These are phyloP conservation scores for Pandemis heparana DNA, from an alignment of 2,888 invertebrate genomes.

Conservation along the genomic window DNA sequence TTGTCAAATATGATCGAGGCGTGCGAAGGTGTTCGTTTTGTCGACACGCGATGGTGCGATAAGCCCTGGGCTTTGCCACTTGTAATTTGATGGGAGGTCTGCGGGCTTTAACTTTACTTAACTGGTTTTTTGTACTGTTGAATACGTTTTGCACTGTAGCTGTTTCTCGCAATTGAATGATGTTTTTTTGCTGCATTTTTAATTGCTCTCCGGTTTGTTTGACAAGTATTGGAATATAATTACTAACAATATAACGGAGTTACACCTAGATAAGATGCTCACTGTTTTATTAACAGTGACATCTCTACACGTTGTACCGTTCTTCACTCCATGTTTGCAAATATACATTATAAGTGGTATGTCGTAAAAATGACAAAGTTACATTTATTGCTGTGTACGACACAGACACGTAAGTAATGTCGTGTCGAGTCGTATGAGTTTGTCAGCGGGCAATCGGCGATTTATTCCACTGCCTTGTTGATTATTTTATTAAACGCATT, in stretches of 20 bases:
- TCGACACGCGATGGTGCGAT: slow-evolving; percentile 76
- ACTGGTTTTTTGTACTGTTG: slow-evolving; percentile 41
- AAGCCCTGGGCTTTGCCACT: slow-evolving; percentile 71
- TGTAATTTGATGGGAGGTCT: slow-evolving; percentile 76
- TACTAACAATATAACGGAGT: slow-evolving; percentile 48
- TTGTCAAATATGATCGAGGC: slow-evolving; percentile 76
- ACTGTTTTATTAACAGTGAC: slow-evolving; percentile 52
- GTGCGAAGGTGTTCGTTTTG: slow-evolving; percentile 75
- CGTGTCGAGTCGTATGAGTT: slow-evolving; percentile 72
- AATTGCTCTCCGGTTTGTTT: background rate
- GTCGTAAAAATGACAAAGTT: slow-evolving; percentile 78
- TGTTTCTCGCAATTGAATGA: background rate
- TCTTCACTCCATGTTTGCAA: slow-evolving; percentile 65
- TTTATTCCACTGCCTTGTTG: slow-evolving; percentile 77
- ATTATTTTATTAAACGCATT: slow-evolving; percentile 76
- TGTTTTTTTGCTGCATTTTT: background rate
- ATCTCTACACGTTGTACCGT: slow-evolving; percentile 67
- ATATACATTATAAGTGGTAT: slow-evolving; percentile 60
- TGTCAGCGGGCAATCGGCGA: slow-evolving; percentile 80
- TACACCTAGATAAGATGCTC: background rate
- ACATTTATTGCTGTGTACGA: slow-evolving; percentile 74
- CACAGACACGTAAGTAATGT: slow-evolving; percentile 71
- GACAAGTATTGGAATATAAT: slow-evolving; percentile 11
- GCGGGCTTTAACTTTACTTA: slow-evolving; percentile 55
- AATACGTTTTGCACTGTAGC: slow-evolving; percentile 12